Evolutionary conservation across 2,888 invertebrate genomes (phyloP).

Genomic region (Ecliptopera silaceata): DNA sequence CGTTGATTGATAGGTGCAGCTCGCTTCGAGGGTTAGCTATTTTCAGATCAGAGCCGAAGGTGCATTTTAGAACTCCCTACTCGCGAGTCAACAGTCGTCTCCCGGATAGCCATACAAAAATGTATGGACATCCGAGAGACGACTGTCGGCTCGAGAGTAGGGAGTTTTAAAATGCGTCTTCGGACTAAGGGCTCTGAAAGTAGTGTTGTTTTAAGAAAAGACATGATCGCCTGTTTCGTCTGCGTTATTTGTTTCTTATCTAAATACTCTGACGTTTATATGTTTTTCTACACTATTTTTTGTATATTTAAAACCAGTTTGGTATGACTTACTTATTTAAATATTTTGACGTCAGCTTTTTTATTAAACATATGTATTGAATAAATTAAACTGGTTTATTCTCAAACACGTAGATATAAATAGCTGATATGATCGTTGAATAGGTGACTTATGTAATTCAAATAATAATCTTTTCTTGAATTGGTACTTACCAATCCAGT

Average conservation of each 20-base stretch:
- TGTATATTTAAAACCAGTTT: not conserved
- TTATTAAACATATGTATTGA: not conserved
- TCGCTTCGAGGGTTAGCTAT: constrained; percentile 26
- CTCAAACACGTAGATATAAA: not conserved
- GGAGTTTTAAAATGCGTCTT: no score
- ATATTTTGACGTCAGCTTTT: no score
- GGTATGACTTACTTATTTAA: not conserved
- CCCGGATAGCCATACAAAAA: no score
- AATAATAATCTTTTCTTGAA: not conserved
- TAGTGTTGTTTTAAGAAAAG: constrained; percentile 2
- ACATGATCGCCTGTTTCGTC: not conserved
- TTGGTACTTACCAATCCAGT: not conserved
- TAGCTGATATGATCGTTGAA: not conserved
- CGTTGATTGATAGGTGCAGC: constrained; percentile 33
- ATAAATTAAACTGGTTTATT: not conserved
- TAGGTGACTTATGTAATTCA: not conserved
- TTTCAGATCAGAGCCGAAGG: no score
- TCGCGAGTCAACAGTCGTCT: no score
- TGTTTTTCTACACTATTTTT: not conserved
- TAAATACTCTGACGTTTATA: not conserved
- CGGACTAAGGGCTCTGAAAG: no score
- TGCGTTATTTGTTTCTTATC: not conserved
- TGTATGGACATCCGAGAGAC: no score
- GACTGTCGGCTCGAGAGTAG: no score
- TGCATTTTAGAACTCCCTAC: no score